phyloP scores from a whole-genome alignment of 2,797 vertebrate genomes.

The Channallabes apus region DNA sequence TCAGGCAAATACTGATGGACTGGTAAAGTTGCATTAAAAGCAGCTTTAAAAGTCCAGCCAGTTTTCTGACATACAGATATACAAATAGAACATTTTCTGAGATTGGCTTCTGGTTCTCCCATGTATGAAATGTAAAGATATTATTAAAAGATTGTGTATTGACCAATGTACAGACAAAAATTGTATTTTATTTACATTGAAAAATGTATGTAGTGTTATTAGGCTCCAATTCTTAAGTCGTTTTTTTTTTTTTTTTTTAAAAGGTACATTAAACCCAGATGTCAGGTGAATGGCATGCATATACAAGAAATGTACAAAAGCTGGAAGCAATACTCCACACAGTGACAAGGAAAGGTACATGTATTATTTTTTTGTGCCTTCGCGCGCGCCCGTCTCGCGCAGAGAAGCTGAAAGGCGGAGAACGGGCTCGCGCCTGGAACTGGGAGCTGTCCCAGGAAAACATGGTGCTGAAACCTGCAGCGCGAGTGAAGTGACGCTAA shows the following conservation, averaged over 20 bases:
- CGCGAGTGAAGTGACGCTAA: constrained; percentile 6
- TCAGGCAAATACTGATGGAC: too few species aligned
- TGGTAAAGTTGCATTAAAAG: too few species aligned
- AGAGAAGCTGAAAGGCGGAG: constrained; percentile 14
- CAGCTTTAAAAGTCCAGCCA: too few species aligned
- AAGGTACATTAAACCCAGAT: background rate
- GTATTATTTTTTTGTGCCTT: background rate
- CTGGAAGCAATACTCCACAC: background rate
- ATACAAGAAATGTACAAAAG: background rate
- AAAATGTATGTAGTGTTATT: background rate
- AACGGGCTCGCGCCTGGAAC: constrained; percentile 14
- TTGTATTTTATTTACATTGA: background rate
- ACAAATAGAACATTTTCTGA: too few species aligned
- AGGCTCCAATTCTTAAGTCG: background rate
- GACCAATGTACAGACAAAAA: too few species aligned
- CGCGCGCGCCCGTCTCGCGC: constrained; percentile 26
- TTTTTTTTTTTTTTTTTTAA: background rate
- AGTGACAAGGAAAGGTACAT: background rate
- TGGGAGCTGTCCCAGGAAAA: constrained; percentile 77
- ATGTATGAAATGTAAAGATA: too few species aligned
- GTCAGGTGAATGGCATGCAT: background rate
- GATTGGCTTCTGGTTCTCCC: too few species aligned
- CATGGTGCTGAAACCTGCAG: constrained; percentile 76
- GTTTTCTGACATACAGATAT: too few species aligned
- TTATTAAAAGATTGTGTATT: too few species aligned